These are phyloP conservation scores for Drosophila siamana DNA, from an alignment of 2,888 invertebrate species.

Conservation along the genomic window DNA sequence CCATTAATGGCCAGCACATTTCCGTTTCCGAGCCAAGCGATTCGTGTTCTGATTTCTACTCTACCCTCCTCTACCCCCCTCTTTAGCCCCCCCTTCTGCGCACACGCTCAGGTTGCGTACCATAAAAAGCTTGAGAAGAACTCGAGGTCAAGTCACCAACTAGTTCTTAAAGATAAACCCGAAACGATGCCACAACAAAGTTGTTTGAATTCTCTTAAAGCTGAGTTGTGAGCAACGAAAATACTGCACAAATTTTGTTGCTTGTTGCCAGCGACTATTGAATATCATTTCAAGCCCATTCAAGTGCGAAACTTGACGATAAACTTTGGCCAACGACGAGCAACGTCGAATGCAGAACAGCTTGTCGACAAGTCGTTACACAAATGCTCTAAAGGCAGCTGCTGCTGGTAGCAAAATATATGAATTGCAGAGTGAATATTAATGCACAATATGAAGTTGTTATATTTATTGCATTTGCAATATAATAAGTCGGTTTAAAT, in stretches of 20 bases:
- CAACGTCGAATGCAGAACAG: conserved; percentile 3
- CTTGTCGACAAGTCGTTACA: neutral
- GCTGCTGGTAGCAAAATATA: neutral
- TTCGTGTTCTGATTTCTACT: conserved; percentile 58
- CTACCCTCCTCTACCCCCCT: no score
- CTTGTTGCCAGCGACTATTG: conserved; percentile 39
- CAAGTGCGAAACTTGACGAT: conserved; percentile 75
- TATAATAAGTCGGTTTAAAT: no score
- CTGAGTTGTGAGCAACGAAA: no score
- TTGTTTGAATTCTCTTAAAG: conserved; percentile 1
- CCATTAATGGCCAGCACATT: conserved; percentile 69
- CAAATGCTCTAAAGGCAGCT: conserved; percentile 18
- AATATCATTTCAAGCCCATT: conserved; percentile 61
- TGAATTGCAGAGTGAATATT: neutral
- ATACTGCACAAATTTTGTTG: conserved; percentile 9
- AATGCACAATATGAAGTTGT: no score
- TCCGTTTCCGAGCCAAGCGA: conserved; percentile 46
- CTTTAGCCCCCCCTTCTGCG: conserved; percentile 3
- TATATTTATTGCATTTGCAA: no score
- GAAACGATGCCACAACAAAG: conserved; percentile 2
- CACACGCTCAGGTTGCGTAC: conserved; percentile 19
- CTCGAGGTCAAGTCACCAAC: conserved; percentile 47
- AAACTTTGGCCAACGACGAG: conserved; percentile 45
- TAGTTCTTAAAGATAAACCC: conserved; percentile 42
- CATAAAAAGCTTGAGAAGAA: conserved; percentile 19